Evolutionary conservation across 2,113 vertebrate genomes (phyloP), one percentile per base, ranked within the genome.

Genomic region (Nesoenas mayeri): DNA sequence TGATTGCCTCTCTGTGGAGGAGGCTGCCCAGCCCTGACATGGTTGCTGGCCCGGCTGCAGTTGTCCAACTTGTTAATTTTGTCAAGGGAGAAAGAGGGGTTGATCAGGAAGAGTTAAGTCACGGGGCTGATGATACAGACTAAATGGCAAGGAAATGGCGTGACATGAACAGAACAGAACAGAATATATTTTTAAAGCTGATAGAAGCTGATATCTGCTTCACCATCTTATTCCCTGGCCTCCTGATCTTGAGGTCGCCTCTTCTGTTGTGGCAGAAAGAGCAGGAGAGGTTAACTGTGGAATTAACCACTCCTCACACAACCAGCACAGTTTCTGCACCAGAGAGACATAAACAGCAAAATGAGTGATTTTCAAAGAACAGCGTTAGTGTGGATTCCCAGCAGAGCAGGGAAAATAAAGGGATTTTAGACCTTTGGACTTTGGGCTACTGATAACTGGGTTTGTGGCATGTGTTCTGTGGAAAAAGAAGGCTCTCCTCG

Each of bases 301-400:
- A 91, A 89, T 94, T 84, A 93, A 91, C 93, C 88, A 91, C 78
- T 78, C 62, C 66, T 81, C 75, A 11, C 89, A 69, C 74, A 95
- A 65, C 20, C 79, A 89, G 66, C 67, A 57, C 17, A 21, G 79
- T 70, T 80, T 70, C 91, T 92, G 56, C 47, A 66, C 74, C 53
- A 67, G 69, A 95, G 89, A 93, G 48, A 87, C 62, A 78, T 71
- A 92, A 91, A 61, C 54, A 89, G 66, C 60, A 87, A 88, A 95
- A 72, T 78, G 87, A 86, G 21, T 6, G 5, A 29, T 94, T 81
- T 89, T 91, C 22, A 56, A 86, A 89, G 69, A 88, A 81, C 90
- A 93, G 16, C 56, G 53, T 53, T 86, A 58, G 56, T 57, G 32
- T 75, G 60, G 42, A 70, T 94, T 96, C 62, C 65, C 90, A 80